These are phyloP conservation scores for Sebastes goodei DNA, from an alignment of 2,797 vertebrate species.

Conservation along the genomic window DNA sequence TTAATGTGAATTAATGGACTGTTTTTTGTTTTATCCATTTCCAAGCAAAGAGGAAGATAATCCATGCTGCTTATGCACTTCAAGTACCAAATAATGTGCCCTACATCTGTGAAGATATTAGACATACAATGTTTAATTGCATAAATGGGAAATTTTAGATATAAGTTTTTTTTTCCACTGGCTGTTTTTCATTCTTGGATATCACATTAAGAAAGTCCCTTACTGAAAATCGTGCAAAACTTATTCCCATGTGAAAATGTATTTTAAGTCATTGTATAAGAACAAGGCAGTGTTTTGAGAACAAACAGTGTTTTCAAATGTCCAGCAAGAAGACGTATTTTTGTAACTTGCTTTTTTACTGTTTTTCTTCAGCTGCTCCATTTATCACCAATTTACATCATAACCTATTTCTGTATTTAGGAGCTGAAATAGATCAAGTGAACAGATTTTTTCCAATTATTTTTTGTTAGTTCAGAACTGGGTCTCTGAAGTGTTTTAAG, in stretches of 20 bases:
- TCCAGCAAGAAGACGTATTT: not conserved
- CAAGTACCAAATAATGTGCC: not conserved
- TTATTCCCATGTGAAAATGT: not conserved
- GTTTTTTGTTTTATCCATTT: not conserved
- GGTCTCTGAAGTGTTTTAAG: not conserved
- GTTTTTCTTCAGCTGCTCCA: not conserved
- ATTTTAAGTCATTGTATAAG: not conserved
- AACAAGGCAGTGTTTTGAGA: not conserved
- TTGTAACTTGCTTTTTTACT: not conserved
- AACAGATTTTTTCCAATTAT: not conserved
- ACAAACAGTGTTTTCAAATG: not conserved
- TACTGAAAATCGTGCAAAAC: not conserved
- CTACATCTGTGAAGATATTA: not conserved
- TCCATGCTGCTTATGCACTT: not conserved
- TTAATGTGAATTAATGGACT: not conserved
- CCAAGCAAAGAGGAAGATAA: not conserved
- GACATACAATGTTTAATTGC: not conserved
- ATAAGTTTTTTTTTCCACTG: no score
- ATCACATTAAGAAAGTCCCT: not conserved
- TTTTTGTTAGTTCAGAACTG: not conserved
- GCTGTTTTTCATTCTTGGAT: not conserved
- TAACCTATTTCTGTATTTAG: not conserved
- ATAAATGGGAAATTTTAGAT: not conserved
- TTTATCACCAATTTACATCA: not conserved
- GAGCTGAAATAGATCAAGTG: not conserved